Base-by-base conservation (phyloP, 1,140 invertebrate genomes). In the Drosophila subpulchrella region DNA sequence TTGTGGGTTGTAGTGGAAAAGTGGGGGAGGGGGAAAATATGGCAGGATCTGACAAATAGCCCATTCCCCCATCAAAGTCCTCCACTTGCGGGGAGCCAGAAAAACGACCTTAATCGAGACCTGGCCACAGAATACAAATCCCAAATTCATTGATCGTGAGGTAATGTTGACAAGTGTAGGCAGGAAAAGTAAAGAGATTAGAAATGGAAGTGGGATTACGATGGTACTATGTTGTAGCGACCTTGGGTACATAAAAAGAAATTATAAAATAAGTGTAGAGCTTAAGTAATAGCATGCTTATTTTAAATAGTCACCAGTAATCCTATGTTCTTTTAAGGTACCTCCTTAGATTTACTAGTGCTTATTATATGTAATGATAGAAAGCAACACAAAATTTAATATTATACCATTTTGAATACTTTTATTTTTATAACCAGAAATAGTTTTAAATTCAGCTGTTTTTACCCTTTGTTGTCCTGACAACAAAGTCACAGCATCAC, bases 51-150 rank as follows among this genome's bases (percentile, higher is more conserved):
- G 62, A 66, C 54, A 58, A 61, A 56, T 54, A 15, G 38, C 48
- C 42, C 24, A 51, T 47, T 50, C 47, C 13, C 46, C 15, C 55
- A 51, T 24, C 13, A 38, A 68, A 24, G 17, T 24, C 12, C 34
- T 54, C 5, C 30, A 36, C 15, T n/a, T 7, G 27, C 27, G n/a
- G 7, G 15, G n/a, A n/a, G 54, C 36, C 59, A 70, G 46, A 67
- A 42, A 38, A 71, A 27, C 44, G 30, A 54, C 32, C 68, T 34
- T 56, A 75, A 75, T 73, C 68, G 58, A 75, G 68, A 8, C 38
- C 70, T 39, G 71, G 68, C 51, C 68, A 73, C 68, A 73, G 42
- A 63, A 73, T 73, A 63, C 68, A 56, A 75, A 73, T 75, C 58
- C 58, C 17, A 56, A 73, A 75, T 53, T 66, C 72, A 75, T 75